phyloP scores from a whole-genome alignment of 2,797 vertebrate species.

The Alca torda region DNA sequence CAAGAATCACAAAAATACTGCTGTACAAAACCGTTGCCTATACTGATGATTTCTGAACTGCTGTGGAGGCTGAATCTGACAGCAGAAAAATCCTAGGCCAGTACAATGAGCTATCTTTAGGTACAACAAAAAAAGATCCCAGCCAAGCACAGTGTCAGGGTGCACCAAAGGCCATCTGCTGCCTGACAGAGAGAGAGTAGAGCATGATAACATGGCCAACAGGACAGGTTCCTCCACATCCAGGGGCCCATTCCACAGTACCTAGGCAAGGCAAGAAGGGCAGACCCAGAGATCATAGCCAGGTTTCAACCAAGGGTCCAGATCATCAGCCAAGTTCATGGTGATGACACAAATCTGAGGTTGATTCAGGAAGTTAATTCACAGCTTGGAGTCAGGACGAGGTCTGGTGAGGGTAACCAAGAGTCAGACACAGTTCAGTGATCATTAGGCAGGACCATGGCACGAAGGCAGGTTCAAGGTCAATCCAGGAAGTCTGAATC shows the following conservation, averaged over 20 bases:
- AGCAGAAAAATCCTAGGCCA: neutral
- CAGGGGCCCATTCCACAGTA: fast-evolving
- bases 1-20: neutral
- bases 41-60: neutral
- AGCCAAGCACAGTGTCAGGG: neutral
- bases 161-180: neutral
- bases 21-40: neutral
- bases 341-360: neutral
- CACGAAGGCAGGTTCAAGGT: neutral
- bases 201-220: fast-evolving
- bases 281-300: neutral
- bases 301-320: neutral
- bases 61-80: neutral
- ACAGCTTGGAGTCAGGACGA: neutral
- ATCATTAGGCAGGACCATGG: neutral
- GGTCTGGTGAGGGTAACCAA: neutral
- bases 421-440: neutral
- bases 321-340: neutral
- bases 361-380: neutral
- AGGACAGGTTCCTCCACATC: neutral
- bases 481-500: neutral
- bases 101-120: neutral
- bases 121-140: neutral
- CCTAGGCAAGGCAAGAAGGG: neutral
- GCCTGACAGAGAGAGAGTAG: neutral